These are phyloP conservation scores for Macrophya annulata DNA, from an alignment of 2,888 invertebrate species.

Conservation along the genomic window DNA sequence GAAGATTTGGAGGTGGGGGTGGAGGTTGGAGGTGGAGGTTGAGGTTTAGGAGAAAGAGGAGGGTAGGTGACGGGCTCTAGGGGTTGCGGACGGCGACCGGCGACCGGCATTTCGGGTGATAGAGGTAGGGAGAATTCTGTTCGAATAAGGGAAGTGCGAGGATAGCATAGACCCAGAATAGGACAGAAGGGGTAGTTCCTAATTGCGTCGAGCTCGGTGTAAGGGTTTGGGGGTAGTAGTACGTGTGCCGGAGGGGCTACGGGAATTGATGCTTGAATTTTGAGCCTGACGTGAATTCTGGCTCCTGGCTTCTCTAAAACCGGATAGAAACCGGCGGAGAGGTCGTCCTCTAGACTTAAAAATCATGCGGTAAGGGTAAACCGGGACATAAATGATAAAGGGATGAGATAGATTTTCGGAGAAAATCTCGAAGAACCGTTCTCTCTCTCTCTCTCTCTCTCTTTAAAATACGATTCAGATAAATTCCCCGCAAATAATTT, in stretches of 20 bases:
- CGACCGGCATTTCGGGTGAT: constrained; percentile 31
- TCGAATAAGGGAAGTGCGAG: not conserved
- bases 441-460: no score
- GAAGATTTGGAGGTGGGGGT: not conserved
- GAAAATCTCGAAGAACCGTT: not conserved
- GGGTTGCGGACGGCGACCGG: constrained; percentile 67
- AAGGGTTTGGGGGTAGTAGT: constrained; percentile 58
- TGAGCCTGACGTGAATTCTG: constrained; percentile 71
- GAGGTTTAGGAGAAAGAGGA: not conserved
- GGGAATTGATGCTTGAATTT: constrained; percentile 78
- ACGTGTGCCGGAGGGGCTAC: constrained; percentile 52
- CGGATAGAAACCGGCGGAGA: constrained; percentile 63
- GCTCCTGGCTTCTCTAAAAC: not conserved
- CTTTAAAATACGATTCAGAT: not conserved
- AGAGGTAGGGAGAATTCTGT: not conserved
- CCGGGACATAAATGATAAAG: constrained; percentile 60
- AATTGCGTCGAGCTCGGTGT: constrained; percentile 75
- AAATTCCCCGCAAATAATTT: not conserved
- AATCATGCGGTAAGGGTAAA: constrained; percentile 74
- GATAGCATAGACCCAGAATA: constrained; percentile 72
- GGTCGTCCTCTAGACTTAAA: constrained; percentile 75
- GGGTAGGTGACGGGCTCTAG: constrained; percentile 4
- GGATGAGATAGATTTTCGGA: not conserved
- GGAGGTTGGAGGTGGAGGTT: not conserved
- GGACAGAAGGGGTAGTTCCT: constrained; percentile 76